phyloP scores from a whole-genome alignment of 53 echinoderm and acorn worm species.

The Astropecten irregularis region DNA sequence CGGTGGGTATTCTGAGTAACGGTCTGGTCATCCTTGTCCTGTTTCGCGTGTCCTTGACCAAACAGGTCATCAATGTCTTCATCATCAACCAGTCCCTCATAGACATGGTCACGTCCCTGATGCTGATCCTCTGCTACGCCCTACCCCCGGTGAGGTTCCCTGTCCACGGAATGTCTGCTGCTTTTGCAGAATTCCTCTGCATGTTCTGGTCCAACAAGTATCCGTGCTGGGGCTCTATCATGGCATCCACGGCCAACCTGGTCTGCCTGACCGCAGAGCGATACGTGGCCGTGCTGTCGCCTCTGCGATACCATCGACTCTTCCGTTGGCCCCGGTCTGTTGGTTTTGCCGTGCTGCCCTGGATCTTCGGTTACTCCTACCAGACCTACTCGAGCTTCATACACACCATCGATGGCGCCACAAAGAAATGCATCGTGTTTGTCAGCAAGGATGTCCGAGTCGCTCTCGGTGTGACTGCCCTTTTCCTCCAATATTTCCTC shows the following conservation, averaged over 20 bases:
- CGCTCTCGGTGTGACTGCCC: not conserved
- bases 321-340: constrained; percentile 3
- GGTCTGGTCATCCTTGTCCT: constrained; percentile 26
- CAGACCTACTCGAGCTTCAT: constrained; percentile 13
- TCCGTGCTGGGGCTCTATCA: constrained; percentile 19
- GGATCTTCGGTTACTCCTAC: constrained; percentile 26
- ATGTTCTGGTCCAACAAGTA: constrained; percentile 27
- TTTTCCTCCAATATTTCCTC: constrained; percentile 20
- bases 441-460: constrained; percentile 2
- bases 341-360: not conserved
- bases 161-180: not conserved
- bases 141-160: not conserved
- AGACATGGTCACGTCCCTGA: constrained; percentile 17
- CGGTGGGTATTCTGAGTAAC: constrained; percentile 13
- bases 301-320: constrained; percentile 5
- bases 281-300: constrained; percentile 22
- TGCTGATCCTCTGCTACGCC: constrained; percentile 1
- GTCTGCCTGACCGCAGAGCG: constrained; percentile 38
- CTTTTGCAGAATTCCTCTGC: constrained; percentile 8
- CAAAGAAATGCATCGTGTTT: not conserved
- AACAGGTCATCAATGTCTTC: constrained; percentile 32
- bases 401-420: not conserved
- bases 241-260: constrained; percentile 33
- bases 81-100: constrained; percentile 52
- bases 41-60: not conserved